Conservation (phyloP, 2,797 vertebrate species). For the Podarcis lilfordi region DNA sequence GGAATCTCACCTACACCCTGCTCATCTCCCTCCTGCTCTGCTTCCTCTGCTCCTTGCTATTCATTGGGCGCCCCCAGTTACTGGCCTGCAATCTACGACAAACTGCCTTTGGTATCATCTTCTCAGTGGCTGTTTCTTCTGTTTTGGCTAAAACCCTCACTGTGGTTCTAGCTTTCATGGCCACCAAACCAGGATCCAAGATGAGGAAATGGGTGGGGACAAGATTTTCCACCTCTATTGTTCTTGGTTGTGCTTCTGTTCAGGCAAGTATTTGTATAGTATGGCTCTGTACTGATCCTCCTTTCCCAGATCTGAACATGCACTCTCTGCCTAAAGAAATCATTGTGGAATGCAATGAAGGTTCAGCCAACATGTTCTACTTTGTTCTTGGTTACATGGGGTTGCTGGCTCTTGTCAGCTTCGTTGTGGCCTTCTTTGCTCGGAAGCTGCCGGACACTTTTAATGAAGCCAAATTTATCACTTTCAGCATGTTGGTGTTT, state of each 20-base stretch:
- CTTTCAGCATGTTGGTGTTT: slow-evolving; percentile 6
- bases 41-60: not conserved
- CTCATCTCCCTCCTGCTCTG: too few species aligned
- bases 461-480: slow-evolving; percentile 9
- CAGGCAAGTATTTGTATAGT: not conserved
- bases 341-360: not conserved
- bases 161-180: not conserved
- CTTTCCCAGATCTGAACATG: not conserved
- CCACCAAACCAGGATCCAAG: not conserved
- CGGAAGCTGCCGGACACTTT: not conserved
- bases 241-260: not conserved
- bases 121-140: not conserved
- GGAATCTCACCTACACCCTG: too few species aligned
- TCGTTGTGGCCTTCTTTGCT: not conserved
- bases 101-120: not conserved
- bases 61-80: not conserved
- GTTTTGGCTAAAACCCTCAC: not conserved
- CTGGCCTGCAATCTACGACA: not conserved
- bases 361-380: not conserved
- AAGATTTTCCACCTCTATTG: not conserved
- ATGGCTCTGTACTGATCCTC: not conserved
- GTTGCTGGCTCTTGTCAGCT: not conserved
- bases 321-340: not conserved
- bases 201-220: not conserved
- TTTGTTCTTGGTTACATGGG: not conserved